phyloP scores from a whole-genome alignment of 1,140 invertebrate species.

The Hypothenemus hampei region DNA sequence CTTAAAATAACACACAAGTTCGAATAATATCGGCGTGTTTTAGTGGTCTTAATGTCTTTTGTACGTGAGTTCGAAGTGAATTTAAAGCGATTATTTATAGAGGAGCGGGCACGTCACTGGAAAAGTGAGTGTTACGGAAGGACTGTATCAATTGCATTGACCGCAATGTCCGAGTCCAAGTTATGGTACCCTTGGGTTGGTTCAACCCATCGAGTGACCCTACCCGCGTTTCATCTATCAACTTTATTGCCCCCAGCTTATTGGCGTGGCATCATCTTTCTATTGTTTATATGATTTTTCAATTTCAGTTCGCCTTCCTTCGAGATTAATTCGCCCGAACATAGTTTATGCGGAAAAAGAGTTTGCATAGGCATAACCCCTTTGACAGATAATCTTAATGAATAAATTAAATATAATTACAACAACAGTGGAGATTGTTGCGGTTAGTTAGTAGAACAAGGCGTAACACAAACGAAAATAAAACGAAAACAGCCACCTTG shows the following conservation, averaged over 20 bases:
- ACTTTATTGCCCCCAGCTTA: constrained; percentile 16
- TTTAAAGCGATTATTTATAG: too few relatives aligned
- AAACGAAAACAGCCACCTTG: constrained; percentile 22
- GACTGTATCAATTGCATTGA: constrained; percentile 20
- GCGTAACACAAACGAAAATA: constrained; percentile 25
- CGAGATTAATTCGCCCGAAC: constrained; percentile 8
- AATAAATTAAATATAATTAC: constrained; percentile 27
- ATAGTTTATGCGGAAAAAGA: constrained; percentile 9
- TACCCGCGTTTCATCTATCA: constrained; percentile 29
- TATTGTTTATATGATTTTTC: constrained; percentile 29
- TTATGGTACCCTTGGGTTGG: constrained; percentile 28
- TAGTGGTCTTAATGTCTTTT: too few relatives aligned
- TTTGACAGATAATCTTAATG: constrained; percentile 26
- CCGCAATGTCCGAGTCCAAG: constrained; percentile 24
- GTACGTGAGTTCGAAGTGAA: too few relatives aligned
- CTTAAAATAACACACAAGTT: too few relatives aligned
- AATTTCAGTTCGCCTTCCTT: constrained; percentile 11
- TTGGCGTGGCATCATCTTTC: constrained; percentile 30
- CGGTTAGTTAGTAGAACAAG: constrained; percentile 18
- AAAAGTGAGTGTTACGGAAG: constrained; percentile 11
- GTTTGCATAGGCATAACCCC: too few relatives aligned
- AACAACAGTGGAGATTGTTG: constrained; percentile 19
- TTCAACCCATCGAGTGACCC: constrained; percentile 27
- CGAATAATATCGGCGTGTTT: too few relatives aligned
- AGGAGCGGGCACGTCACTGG: constrained; percentile 26